Conservation (phyloP, 2,113 vertebrate genomes). For the Cyanoramphus novaezelandiae region DNA sequence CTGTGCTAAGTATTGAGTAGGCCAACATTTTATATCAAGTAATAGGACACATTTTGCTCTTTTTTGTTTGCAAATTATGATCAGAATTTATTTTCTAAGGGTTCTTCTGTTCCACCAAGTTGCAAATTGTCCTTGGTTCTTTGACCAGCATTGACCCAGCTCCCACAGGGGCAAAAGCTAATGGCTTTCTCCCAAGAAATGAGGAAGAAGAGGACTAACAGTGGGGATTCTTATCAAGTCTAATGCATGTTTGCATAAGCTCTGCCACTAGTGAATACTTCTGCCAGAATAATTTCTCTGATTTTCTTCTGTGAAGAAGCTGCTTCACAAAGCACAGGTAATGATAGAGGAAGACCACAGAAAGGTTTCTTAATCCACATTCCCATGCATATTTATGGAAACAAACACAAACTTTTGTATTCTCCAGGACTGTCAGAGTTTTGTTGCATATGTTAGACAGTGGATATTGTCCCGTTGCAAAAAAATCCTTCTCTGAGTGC, state of each 20-base stretch:
- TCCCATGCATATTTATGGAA: background rate
- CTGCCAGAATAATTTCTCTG: background rate
- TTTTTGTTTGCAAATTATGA: slow-evolving; percentile 37
- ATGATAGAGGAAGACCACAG: background rate
- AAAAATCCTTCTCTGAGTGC: background rate
- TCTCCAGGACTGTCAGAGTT: background rate
- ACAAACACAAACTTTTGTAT: background rate
- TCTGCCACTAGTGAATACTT: background rate
- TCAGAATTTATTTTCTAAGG: background rate
- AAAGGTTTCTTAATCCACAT: background rate
- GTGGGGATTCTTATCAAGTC: background rate
- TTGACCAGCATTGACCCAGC: background rate
- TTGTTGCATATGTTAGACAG: background rate
- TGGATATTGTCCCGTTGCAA: rapidly evolving
- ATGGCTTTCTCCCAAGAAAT: background rate
- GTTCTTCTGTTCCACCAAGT: background rate
- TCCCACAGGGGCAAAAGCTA: background rate
- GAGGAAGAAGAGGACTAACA: background rate
- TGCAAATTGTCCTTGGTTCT: background rate
- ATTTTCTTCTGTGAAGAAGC: background rate
- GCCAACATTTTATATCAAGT: slow-evolving; percentile 36
- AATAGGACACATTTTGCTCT: slow-evolving; percentile 44
- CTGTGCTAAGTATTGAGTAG: slow-evolving; percentile 37
- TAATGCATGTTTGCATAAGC: background rate
- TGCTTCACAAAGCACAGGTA: background rate